Conservation (phyloP, 2,888 invertebrate species). For the Drosophila leonis region DNA sequence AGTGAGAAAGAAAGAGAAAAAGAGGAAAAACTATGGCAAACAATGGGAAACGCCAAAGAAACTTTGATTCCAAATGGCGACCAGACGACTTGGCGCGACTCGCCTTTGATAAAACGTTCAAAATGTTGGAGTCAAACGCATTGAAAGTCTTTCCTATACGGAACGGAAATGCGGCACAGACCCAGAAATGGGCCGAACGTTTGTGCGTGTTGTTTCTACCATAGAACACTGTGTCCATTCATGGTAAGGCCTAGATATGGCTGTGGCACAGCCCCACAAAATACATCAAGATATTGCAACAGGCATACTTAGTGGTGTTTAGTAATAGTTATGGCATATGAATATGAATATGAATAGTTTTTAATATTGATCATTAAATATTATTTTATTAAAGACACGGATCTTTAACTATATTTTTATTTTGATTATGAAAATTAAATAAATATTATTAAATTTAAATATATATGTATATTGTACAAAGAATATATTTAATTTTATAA, state of each 20-base stretch:
- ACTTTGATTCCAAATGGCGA: constrained; percentile 57
- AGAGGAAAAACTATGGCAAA: constrained; percentile 36
- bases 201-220: neutral
- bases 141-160: constrained; percentile 62
- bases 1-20: constrained; percentile 2
- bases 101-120: constrained; percentile 60
- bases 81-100: constrained; percentile 68
- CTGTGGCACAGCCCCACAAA: constrained; percentile 9
- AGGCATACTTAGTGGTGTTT: constrained; percentile 30
- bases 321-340: constrained; percentile 19
- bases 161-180: constrained; percentile 75
- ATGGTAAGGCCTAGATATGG: constrained; percentile 29
- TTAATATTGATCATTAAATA: neutral
- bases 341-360: constrained; percentile 1
- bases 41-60: constrained; percentile 47
- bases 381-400: neutral
- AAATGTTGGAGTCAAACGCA: constrained; percentile 52
- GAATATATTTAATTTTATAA: too few species aligned
- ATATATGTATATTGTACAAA: neutral
- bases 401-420: too few species aligned
- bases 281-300: constrained; percentile 20
- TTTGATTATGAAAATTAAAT: neutral
- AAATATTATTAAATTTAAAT: neutral
- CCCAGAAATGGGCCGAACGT: constrained; percentile 49
- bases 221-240: constrained; percentile 25